Evolutionary conservation across 2,797 vertebrate species (phyloP).

Genomic region (Betta splendens): DNA sequence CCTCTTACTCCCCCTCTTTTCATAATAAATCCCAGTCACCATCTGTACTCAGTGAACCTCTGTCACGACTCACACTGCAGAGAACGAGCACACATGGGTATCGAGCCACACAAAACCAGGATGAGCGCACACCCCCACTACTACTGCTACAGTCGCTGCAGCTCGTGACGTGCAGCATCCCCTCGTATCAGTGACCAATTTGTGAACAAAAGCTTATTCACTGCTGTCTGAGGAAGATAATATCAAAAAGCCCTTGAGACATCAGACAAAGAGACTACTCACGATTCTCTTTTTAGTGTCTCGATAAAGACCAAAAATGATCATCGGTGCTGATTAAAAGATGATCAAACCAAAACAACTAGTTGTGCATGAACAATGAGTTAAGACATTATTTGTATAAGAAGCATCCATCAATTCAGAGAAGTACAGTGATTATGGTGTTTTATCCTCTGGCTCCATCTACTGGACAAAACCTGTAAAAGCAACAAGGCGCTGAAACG

Average conservation of each 20-base stretch:
- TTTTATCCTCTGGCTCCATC: constrained; percentile 59
- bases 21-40: constrained; percentile 18
- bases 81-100: constrained; percentile 34
- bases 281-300: constrained; percentile 32
- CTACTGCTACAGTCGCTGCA: constrained; percentile 14
- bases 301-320: constrained; percentile 30
- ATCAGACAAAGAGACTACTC: constrained; percentile 31
- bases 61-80: constrained; percentile 68
- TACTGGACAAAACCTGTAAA: constrained; percentile 41
- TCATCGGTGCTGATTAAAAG: constrained; percentile 30
- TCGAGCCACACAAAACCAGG: constrained; percentile 4
- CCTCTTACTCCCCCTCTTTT: background rate
- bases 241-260: constrained; percentile 52
- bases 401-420: constrained; percentile 11
- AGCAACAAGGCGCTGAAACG: constrained; percentile 1
- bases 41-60: constrained; percentile 35
- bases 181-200: constrained; percentile 43
- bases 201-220: constrained; percentile 44
- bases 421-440: background rate
- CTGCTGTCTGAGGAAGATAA: constrained; percentile 42
- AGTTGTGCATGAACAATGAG: constrained; percentile 1
- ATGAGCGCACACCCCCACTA: constrained; percentile 20
- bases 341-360: constrained; percentile 1
- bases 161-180: constrained; percentile 38
- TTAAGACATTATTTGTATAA: background rate